Evolutionary conservation across 1,140 invertebrate species (phyloP), one percentile per base, ranked within the genome.

Genomic region (Solen grandis): DNA sequence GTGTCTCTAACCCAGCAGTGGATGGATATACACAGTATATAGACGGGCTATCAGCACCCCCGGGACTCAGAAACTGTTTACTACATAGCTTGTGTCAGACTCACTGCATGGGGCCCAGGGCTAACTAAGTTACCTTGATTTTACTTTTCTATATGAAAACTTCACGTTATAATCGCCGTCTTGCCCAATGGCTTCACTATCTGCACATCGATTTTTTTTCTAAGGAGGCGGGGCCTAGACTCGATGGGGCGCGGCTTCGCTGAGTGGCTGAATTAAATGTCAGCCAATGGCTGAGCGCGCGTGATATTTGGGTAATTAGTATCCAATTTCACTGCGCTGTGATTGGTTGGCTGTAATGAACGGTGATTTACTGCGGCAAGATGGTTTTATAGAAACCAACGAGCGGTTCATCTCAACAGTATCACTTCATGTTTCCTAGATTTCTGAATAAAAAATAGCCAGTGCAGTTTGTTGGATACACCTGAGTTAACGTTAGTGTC

Each of bases 331-430:
- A 29, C 35, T 69, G 52, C 50, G 33, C 60, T 52, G 52, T 68
- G 60, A 78, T 78, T 78, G 75, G 75, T 29, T 78, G 54, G 31
- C 38, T 22, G n/a, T 55, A 50, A 68, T 57, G 54, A 41, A 41
- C 50, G 36, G 75, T 78, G 75, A 78, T 78, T 78, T 78, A 78
- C 65, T 33, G 63, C 75, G 19, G 46, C 69, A 69, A 35, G 1
- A 5, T 50, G 62, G 46, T 78, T 78, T 78, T 41, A 78, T 78
- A 78, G 46, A 68, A 78, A 69, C 41, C 75, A 78, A 69, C 75
- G 66, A 69, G 54, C 75, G 54, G 50, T 38, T 35, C 5, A 33
- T 46, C 14, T 19, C 27, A 65, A 59, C 75, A 78, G 65, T 78
- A 69, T 78, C 75, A 78, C 41, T 69, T 68, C 75, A 78, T 41